A percentile compares a stretch with the other conserved stretches of the same genome.
These are phyloP conservation scores for Polypedilum pembai DNA, from an alignment of 1,140 invertebrate species.

Conservation along the genomic window DNA sequence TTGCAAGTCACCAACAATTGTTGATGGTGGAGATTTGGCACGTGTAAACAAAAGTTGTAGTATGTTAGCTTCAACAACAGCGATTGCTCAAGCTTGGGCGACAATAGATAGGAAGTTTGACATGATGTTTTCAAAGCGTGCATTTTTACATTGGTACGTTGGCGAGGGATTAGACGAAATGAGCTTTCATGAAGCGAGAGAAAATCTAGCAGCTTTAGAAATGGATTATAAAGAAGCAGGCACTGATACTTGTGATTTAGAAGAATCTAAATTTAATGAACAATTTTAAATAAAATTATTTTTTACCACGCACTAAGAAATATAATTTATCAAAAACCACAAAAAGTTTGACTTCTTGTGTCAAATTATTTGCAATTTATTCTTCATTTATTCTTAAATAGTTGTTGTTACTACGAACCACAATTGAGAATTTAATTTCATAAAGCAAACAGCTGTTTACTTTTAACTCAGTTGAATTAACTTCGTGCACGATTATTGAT, in stretches of 20 bases:
- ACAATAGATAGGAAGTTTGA: slow-evolving; percentile 66
- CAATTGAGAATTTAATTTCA: no score
- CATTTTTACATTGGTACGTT: slow-evolving; percentile 64
- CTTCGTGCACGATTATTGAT: no score
- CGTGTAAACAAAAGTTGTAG: slow-evolving; percentile 54
- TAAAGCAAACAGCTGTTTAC: no score
- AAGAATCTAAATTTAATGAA: no score
- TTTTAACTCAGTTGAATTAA: no score
- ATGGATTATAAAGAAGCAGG: slow-evolving; percentile 49
- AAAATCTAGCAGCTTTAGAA: slow-evolving; percentile 56
- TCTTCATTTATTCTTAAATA: no score
- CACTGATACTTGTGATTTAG: background rate
- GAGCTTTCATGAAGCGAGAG: slow-evolving; percentile 31
- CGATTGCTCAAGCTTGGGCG: slow-evolving; percentile 63
- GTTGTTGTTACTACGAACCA: no score
- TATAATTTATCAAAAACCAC: no score
- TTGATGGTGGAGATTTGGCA: slow-evolving; percentile 59
- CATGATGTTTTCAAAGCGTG: slow-evolving; percentile 66
- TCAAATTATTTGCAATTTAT: no score
- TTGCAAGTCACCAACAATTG: slow-evolving; percentile 54
- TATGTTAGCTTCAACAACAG: slow-evolving; percentile 66
- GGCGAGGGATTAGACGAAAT: slow-evolving; percentile 45
- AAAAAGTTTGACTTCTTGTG: no score
- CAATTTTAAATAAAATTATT: no score
- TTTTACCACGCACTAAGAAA: no score